Evolutionary conservation across 2,888 invertebrate species (phyloP).

Genomic region (Palloptera scutellata): DNA sequence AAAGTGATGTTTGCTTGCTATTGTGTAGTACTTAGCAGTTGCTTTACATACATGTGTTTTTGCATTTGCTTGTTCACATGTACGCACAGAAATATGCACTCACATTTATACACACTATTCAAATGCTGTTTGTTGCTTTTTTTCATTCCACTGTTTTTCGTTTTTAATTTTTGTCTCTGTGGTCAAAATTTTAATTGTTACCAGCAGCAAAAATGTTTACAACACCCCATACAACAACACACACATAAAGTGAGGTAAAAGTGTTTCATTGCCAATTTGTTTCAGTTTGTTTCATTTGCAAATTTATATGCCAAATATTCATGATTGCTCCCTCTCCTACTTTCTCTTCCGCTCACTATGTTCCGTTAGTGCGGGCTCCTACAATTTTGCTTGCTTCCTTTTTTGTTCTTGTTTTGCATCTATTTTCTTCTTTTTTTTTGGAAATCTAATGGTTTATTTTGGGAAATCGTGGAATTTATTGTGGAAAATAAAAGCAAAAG

Average conservation of each 20-base stretch:
- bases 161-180: slow-evolving; percentile 24
- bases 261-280: not conserved
- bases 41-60: not conserved
- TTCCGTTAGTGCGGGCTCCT: no score
- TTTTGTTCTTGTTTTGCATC: no score
- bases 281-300: not conserved
- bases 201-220: not conserved
- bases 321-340: no score
- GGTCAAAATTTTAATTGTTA: slow-evolving; percentile 24
- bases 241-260: not conserved
- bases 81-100: not conserved
- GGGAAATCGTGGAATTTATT: slow-evolving; percentile 5
- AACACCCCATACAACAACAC: not conserved
- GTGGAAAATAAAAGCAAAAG: slow-evolving; percentile 1
- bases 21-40: not conserved
- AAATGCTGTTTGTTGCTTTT: slow-evolving; percentile 1
- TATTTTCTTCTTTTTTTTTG: not conserved
- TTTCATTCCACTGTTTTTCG: slow-evolving; percentile 13
- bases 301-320: no score
- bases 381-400: no score
- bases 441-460: not conserved
- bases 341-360: no score
- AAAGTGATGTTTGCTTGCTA: slow-evolving; percentile 35
- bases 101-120: not conserved
- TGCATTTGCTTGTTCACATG: not conserved